These are phyloP conservation scores for Trichosurus vulpecula DNA, from an alignment of 2,797 vertebrate species.

Conservation along the genomic window DNA sequence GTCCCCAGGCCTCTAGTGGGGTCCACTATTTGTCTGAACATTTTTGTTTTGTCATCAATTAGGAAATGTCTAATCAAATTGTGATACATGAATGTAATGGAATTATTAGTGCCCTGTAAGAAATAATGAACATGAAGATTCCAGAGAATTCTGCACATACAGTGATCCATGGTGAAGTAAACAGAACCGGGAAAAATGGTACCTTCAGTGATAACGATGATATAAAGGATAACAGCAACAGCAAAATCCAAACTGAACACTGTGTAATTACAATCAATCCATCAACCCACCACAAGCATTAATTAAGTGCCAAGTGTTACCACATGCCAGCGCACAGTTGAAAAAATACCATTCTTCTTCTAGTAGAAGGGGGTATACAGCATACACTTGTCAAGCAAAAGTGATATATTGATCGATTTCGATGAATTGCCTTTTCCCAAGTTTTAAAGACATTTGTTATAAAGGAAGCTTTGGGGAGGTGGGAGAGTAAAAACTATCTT, in stretches of 20 bases:
- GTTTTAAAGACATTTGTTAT: not conserved
- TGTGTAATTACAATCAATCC: not conserved
- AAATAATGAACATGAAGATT: not conserved
- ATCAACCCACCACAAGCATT: not conserved
- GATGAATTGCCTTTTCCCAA: not conserved
- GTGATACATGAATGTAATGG: not conserved
- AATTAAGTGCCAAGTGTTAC: not conserved
- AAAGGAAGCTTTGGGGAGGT: not conserved
- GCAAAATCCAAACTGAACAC: not conserved
- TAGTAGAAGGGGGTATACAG: not conserved
- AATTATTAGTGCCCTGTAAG: not conserved
- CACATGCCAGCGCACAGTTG: not conserved
- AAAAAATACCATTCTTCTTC: not conserved
- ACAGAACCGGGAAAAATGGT: not conserved
- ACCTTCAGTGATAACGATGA: not conserved
- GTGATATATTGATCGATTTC: not conserved
- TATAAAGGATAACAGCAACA: not conserved
- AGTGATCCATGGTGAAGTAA: not conserved
- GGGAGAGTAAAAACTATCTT: not conserved
- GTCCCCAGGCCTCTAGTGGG: not conserved
- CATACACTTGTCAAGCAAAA: not conserved
- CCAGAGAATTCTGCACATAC: not conserved
- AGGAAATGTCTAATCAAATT: not conserved
- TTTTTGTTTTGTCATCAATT: not conserved
- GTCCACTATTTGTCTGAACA: not conserved